Evolutionary conservation across 1,140 invertebrate genomes (phyloP).

Genomic region (Uloborus diversus): DNA sequence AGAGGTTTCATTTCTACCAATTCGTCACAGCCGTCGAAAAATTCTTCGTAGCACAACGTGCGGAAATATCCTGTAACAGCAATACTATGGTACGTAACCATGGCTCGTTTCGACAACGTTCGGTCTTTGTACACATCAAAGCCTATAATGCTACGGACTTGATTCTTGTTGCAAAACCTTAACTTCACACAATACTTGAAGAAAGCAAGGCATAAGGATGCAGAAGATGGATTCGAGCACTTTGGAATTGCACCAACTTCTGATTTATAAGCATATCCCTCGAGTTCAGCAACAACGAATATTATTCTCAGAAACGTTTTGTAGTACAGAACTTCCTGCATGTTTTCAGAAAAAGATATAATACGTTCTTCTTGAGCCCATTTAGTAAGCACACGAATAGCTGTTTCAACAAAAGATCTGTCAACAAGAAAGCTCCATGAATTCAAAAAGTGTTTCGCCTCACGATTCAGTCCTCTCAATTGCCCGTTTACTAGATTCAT

Average conservation of each 20-base stretch:
- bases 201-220: constrained; percentile 18
- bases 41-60: background rate
- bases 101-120: background rate
- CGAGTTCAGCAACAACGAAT: constrained; percentile 6
- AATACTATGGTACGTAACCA: constrained; percentile 7
- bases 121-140: constrained; percentile 21
- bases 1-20: constrained; percentile 2
- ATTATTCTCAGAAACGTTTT: constrained; percentile 8
- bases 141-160: background rate
- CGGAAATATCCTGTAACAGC: constrained; percentile 15
- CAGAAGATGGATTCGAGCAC: background rate
- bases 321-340: constrained; percentile 3
- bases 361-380: constrained; percentile 19
- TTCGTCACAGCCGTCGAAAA: background rate
- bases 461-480: background rate
- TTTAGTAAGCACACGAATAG: constrained; percentile 8
- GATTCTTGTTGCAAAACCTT: constrained; percentile 6
- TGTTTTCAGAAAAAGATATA: background rate
- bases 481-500: background rate
- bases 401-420: constrained; percentile 11
- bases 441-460: background rate
- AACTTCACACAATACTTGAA: constrained; percentile 36
- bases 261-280: background rate
- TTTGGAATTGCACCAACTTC: background rate
- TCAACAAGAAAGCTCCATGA: background rate